Evolutionary conservation across 2,888 invertebrate genomes (phyloP).

Genomic region (Phortica okadai): DNA sequence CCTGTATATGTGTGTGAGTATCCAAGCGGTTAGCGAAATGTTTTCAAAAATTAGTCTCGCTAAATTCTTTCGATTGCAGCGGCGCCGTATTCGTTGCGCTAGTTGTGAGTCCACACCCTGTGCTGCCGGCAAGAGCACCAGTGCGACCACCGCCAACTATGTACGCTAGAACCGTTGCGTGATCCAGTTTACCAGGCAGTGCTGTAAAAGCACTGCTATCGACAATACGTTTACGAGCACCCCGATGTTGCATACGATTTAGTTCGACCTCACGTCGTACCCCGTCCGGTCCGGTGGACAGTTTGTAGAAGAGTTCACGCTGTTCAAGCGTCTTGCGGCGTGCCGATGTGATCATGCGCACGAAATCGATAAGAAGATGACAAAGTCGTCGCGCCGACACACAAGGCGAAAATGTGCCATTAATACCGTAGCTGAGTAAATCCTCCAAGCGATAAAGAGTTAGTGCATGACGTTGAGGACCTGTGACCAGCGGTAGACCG

Average conservation of each 20-base stretch:
- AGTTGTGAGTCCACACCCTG: not conserved
- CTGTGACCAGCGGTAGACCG: slow-evolving; percentile 83
- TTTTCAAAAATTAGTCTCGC: slow-evolving; percentile 74
- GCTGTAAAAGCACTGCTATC: slow-evolving; percentile 83
- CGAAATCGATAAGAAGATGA: slow-evolving; percentile 86
- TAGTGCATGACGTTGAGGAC: slow-evolving; percentile 85
- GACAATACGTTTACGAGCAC: slow-evolving; percentile 83
- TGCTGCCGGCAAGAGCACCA: not conserved
- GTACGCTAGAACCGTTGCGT: slow-evolving; percentile 90
- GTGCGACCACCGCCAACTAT: slow-evolving; percentile 79
- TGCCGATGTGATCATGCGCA: slow-evolving; percentile 86
- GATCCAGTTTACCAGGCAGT: slow-evolving; percentile 92
- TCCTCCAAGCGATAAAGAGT: slow-evolving; percentile 86
- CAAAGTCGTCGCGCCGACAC: slow-evolving; percentile 82
- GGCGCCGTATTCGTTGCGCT: slow-evolving; percentile 49
- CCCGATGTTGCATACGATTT: slow-evolving; percentile 81
- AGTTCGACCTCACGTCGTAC: slow-evolving; percentile 78
- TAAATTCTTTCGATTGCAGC: slow-evolving; percentile 74
- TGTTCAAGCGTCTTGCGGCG: slow-evolving; percentile 90
- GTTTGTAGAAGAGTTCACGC: slow-evolving; percentile 84
- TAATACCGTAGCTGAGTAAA: slow-evolving; percentile 82
- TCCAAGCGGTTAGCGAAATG: not conserved
- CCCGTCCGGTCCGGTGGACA: slow-evolving; percentile 78
- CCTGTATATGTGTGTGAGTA: slow-evolving; percentile 8
- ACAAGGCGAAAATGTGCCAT: slow-evolving; percentile 81